phyloP scores from a whole-genome alignment of 2,888 invertebrate species.

The Rhaphigaster nebulosa region DNA sequence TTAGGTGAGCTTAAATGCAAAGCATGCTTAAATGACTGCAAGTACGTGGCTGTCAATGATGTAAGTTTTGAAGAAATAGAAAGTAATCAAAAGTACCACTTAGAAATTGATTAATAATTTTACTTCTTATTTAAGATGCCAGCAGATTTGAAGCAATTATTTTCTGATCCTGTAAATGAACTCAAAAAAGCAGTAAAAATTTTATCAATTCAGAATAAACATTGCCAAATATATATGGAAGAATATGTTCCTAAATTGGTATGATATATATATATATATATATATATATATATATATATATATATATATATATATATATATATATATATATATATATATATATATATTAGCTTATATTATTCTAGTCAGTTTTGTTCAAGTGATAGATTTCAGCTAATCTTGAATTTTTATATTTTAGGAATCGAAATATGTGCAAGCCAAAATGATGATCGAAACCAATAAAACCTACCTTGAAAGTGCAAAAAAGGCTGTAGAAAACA shows the following conservation, averaged over 20 bases:
- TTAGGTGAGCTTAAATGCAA: constrained; percentile 59
- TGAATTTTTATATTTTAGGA: constrained; percentile 34
- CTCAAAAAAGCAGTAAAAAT: constrained; percentile 60
- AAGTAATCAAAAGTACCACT: background rate
- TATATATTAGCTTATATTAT: background rate
- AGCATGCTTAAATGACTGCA: constrained; percentile 57
- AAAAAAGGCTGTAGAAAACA: constrained; percentile 32
- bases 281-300: background rate
- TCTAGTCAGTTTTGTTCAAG: background rate
- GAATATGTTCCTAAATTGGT: constrained; percentile 62
- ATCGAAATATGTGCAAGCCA: constrained; percentile 52
- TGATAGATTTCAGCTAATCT: background rate
- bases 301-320: too few species aligned
- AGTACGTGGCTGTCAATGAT: constrained; percentile 60
- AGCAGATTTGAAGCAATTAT: constrained; percentile 60
- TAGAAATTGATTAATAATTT: background rate
- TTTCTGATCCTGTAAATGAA: constrained; percentile 61
- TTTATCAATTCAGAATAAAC: constrained; percentile 60
- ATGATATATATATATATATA: background rate
- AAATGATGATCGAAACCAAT: constrained; percentile 50
- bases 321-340: too few species aligned
- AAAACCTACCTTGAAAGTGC: background rate
- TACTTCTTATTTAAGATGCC: constrained; percentile 57
- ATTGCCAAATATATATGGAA: constrained; percentile 63
- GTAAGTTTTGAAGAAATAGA: constrained; percentile 56